These are phyloP conservation scores for Nymphalis urticae DNA, from an alignment of 2,888 invertebrate species.

Conservation along the genomic window DNA sequence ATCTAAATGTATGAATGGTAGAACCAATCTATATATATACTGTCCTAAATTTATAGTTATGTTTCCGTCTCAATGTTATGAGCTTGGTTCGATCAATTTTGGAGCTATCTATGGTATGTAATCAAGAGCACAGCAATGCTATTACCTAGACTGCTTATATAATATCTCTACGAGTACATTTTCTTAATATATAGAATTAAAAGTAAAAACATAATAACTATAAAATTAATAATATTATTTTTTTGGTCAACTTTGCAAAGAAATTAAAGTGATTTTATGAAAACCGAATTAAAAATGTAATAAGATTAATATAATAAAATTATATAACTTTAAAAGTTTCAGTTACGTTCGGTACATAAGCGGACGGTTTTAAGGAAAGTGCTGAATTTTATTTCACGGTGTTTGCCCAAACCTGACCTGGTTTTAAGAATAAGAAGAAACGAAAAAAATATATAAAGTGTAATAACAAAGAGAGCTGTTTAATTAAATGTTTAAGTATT, in stretches of 20 bases:
- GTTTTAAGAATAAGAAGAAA: not conserved
- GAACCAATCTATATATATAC: too few relatives aligned
- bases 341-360: not conserved
- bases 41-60: not conserved
- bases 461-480: not conserved
- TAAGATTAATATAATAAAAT: too few relatives aligned
- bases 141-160: not conserved
- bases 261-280: too few relatives aligned
- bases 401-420: not conserved
- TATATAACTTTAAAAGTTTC: too few relatives aligned
- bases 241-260: too few relatives aligned
- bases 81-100: conserved; percentile 2
- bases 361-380: not conserved
- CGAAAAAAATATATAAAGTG: not conserved
- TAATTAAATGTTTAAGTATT: not conserved
- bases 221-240: too few relatives aligned
- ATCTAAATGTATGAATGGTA: too few relatives aligned
- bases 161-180: not conserved
- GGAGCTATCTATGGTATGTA: not conserved
- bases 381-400: not conserved
- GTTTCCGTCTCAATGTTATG: not conserved
- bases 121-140: conserved; percentile 2
- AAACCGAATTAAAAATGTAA: too few relatives aligned
- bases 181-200: too few relatives aligned
- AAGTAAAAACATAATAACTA: too few relatives aligned